Evolutionary conservation across 2,888 invertebrate species (phyloP).

Genomic region (Melinaea marsaeus): DNA sequence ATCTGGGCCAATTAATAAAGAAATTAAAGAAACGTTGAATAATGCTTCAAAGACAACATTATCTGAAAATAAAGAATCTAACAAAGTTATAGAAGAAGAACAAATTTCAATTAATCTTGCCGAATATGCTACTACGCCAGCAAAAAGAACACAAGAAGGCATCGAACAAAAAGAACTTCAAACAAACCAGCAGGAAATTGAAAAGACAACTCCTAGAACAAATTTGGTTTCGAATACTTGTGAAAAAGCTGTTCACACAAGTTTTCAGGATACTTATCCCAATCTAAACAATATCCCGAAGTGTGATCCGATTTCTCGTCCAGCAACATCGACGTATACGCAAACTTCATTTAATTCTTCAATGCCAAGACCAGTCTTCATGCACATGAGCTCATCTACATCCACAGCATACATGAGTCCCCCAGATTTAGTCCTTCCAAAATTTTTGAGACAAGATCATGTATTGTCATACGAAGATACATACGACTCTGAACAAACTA

Average conservation of each 20-base stretch:
- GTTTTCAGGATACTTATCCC: slow-evolving; percentile 40
- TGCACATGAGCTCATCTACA: slow-evolving; percentile 71
- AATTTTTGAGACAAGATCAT: slow-evolving; percentile 46
- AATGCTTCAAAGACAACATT: background rate
- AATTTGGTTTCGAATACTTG: slow-evolving; percentile 18
- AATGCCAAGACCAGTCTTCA: slow-evolving; percentile 49
- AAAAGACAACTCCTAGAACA: slow-evolving; percentile 1
- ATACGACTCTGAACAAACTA: slow-evolving; percentile 35
- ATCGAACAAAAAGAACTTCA: slow-evolving; percentile 19
- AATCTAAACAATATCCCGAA: slow-evolving; percentile 36
- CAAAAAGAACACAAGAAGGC: slow-evolving; percentile 13
- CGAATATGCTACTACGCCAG: background rate
- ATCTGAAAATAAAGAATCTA: slow-evolving; percentile 8
- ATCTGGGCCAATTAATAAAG: background rate
- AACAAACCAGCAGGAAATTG: background rate
- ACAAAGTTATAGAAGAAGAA: background rate
- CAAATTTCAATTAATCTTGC: background rate
- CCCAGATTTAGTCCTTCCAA: slow-evolving; percentile 64
- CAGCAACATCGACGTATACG: slow-evolving; percentile 59
- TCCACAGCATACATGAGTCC: slow-evolving; percentile 75
- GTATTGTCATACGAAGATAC: slow-evolving; percentile 40
- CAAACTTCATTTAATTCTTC: slow-evolving; percentile 61
- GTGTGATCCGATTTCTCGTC: slow-evolving; percentile 39
- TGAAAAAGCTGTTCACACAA: slow-evolving; percentile 46
- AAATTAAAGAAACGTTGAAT: slow-evolving; percentile 6